Evolutionary conservation across 2,888 invertebrate genomes (phyloP), one percentile per base, ranked within the genome.

Genomic region (Caenorhabditis afra): DNA sequence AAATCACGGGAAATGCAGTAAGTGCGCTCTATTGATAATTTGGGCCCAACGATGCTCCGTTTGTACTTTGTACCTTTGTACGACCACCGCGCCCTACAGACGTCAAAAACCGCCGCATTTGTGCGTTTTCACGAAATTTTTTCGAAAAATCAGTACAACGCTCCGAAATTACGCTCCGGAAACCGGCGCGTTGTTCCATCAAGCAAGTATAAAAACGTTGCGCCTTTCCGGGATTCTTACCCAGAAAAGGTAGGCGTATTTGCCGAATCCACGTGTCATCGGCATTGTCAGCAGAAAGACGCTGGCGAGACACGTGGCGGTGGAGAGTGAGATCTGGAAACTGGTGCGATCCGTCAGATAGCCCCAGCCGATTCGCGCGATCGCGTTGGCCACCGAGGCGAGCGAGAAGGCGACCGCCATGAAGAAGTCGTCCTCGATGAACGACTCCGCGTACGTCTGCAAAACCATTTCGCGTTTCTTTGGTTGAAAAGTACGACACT

Each of bases 311-410:
- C 86, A 87, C 14, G 87, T 87, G n/a, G 89, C 89, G 22, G 80
- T 74, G 5, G 87, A 86, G 1, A 89, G 79, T 3, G 89, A 65
- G 14, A 91, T 90, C 89, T 91, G 91, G 83, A 91, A 92, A 44
- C 90, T 90, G 18, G 89, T 90, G 76, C 85, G 90, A 81, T 92
- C 92, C 61, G 91, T 91, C 22, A 92, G 39, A 23, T 87, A 78
- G 12, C 92, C 92, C 92, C 92, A 92, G 20, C 90, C 77, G 10
- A 92, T 90, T 39, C 92, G 83, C 2, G 92, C 92, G 5, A 81
- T 79, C 7, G 91, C 91, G 86, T 92, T 92, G 67, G 91, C 91
- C n/a, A 92, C 85, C 1, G 92, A 91, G 1, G 91, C 91, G 20
- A 91, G 76, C 0, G 91, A 90, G 20, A 92, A 92, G 4, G 92